Base-by-base conservation (phyloP, 2,113 vertebrate species). In the Hydropotes inermis region DNA sequence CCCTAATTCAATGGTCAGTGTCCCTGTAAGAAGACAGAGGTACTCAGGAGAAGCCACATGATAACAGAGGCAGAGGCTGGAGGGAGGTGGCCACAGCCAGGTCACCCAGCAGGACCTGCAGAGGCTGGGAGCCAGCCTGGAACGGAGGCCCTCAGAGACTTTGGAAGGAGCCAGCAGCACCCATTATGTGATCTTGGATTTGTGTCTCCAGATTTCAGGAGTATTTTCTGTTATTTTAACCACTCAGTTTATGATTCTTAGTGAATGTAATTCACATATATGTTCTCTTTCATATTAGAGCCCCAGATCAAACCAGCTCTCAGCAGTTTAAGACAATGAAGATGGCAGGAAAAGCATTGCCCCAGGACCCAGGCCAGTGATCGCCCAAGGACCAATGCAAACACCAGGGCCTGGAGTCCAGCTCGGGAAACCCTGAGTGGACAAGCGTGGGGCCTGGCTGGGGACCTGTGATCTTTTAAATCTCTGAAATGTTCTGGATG, bases 381-480 rank as follows among this genome's bases (percentile, higher is more conserved):
- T 39, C 0, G 0, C 17, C 67, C 0, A 5, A 39, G 47, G 58
- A 28, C 57, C 19, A 5, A 25, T 3, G 67, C 9, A 9, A 25
- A 60, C 27, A 0, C 61, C 61, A 9, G 64, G 21, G 19, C 54
- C 28, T 0, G 15, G 85, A 10, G 6, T 19, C 57, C 43, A 50
- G 43, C 36, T 19, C 7, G 36, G 13, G 47, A 55, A 19, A n/a
- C 10, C 13, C 30, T 5, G 33, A 27, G 15, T 33, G 3, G 12
- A 17, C 5, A 16, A 17, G 10, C 8, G 8, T 43, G 13, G 52
- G 33, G 11, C 5, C 1, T 6, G 28, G 13, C 33, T 54, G 12
- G 45, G 21, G 28, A 33, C 15, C 36, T 52, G 23, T 79, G 23
- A 17, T 1, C 6, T 61, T 9, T 30, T 17, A 14, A 21, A 15